Percentiles rank a stretch among this genome's conserved stretches.
phyloP scores from a whole-genome alignment of 2,888 invertebrate genomes.

The Leucophora obtusa region DNA sequence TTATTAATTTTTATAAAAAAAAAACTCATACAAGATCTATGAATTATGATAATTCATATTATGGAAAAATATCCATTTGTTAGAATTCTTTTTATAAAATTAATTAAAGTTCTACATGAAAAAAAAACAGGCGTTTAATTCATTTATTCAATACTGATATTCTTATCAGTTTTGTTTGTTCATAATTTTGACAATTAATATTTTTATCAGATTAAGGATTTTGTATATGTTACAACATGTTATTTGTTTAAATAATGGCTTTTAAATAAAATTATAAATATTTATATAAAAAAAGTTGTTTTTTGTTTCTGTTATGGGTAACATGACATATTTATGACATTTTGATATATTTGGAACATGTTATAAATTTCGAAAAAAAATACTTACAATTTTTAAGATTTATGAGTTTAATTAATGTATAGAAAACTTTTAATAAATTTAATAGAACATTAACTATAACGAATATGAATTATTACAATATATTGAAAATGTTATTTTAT shows the following conservation, averaged over 20 bases:
- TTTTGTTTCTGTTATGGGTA: constrained; percentile 5
- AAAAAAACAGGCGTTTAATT: constrained; percentile 15
- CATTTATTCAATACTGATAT: constrained; percentile 32
- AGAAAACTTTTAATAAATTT: constrained; percentile 2
- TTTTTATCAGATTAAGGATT: constrained; percentile 54
- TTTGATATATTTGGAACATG: constrained; percentile 56
- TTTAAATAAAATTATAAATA: constrained; percentile 8
- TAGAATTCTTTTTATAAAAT: constrained; percentile 28
- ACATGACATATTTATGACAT: constrained; percentile 56
- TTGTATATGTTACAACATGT: constrained; percentile 35
- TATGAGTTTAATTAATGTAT: background rate
- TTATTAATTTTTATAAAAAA: constrained; percentile 33
- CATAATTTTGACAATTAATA: constrained; percentile 59
- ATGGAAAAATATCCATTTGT: constrained; percentile 38
- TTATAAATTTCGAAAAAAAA: constrained; percentile 30
- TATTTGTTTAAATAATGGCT: constrained; percentile 21
- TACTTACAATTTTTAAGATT: constrained; percentile 5
- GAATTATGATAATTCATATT: constrained; percentile 47
- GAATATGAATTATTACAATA: no score
- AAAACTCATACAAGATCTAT: constrained; percentile 34
- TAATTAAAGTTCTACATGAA: constrained; percentile 38
- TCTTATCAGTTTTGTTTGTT: constrained; percentile 53
- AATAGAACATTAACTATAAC: background rate
- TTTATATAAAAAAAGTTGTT: constrained; percentile 1
- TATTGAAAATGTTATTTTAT: no score